A percentile compares a stretch with the other conserved stretches of the same genome.
These are phyloP conservation scores for Aphelenchoides avenae DNA, from an alignment of 1,140 invertebrate genomes.

Conservation along the genomic window DNA sequence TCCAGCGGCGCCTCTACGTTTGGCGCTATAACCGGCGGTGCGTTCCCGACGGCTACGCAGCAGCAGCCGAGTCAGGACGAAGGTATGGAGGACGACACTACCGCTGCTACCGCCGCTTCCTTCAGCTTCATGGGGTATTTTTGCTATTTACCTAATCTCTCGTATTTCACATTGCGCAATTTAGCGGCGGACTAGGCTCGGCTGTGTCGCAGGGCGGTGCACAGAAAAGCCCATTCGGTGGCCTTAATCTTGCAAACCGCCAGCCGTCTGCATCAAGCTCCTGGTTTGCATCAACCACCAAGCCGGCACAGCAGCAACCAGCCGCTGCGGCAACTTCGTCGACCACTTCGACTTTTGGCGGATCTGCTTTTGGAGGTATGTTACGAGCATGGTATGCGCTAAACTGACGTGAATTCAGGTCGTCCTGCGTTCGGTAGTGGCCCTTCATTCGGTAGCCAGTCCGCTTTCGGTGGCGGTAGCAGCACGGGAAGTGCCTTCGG, in stretches of 20 bases:
- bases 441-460: neutral
- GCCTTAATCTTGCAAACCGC: too few relatives aligned
- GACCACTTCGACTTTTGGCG: neutral
- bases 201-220: slow-evolving; percentile 1
- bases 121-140: slow-evolving; percentile 11
- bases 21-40: too few relatives aligned
- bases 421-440: too few relatives aligned
- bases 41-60: too few relatives aligned
- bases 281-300: too few relatives aligned
- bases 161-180: neutral
- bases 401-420: too few relatives aligned
- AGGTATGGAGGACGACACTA: slow-evolving; percentile 20
- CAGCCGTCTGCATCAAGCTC: neutral
- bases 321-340: slow-evolving; percentile 9
- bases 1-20: too few relatives aligned
- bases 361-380: slow-evolving; percentile 5
- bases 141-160: neutral
- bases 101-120: neutral
- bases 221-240: slow-evolving; percentile 13
- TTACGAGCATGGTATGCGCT: too few relatives aligned
- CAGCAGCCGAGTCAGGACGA: slow-evolving; percentile 2
- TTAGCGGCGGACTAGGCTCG: neutral
- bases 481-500: slow-evolving; percentile 2
- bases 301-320: too few relatives aligned
- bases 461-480: neutral